Base-by-base conservation (phyloP, 2,113 vertebrate genomes). In the Hippoglossus stenolepis region DNA sequence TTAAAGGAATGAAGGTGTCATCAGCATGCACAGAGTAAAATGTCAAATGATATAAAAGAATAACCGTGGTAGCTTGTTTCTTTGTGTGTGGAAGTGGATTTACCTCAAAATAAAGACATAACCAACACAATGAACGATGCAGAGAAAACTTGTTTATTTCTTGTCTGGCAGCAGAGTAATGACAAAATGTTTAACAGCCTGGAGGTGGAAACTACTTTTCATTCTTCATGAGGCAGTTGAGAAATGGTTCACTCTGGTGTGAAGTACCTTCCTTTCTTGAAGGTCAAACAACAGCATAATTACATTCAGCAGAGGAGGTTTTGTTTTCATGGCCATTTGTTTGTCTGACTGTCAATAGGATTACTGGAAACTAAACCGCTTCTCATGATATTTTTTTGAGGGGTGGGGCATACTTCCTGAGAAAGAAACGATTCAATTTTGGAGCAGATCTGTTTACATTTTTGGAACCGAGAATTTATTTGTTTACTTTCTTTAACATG, bases 81-180 rank as follows among this genome's bases (percentile, higher is more conserved):
- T 53, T 9, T 54, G 26, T 18, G 51, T 40, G 51, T 57, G 54
- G 26, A 7, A 49, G 63, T 75, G 62, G 59, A 69, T 65, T 77
- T 73, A 57, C 49, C 76, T 68, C 68, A 28, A 69, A 71, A 80
- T 65, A 79, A 71, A 77, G 65, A 83, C 1, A 5, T 70, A 75
- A 61, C 26, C 64, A 53, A 23, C 61, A 0, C 9, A 43, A 1
- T 40, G 15, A 15, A 15, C 62, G 45, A 45, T 28, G 45, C 20
- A 47, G 70, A 59, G 56, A 85, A 28, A 28, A 49, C 3, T 21
- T 10, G 4, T 89, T 85, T 87, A 76, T 75, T 90, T 87, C 51
- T 68, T 24, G 12, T 73, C 21, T 38, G 31, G 51, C 26, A 68
- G 71, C 65, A 75, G 0, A 13, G 35, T 70, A 49, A 45, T 61